Evolutionary conservation across 30 jellyfish, hydroid and myxozoan genomes (phyloP), one percentile per base, ranked within the genome.

Genomic region (Aurelia sp.): DNA sequence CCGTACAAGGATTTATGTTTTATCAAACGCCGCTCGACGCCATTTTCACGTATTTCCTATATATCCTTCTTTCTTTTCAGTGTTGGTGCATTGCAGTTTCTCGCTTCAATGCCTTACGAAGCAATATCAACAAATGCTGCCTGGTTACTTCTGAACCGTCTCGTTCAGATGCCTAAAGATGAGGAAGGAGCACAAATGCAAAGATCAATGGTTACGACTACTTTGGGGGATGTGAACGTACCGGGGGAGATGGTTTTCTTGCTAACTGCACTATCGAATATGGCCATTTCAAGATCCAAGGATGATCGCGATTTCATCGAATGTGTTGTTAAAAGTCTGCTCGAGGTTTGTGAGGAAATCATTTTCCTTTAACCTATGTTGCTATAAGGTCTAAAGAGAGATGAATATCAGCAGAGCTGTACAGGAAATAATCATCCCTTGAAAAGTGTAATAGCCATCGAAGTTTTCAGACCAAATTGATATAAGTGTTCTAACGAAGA

Each of bases 101-200:
- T 94, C 35, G 92, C 99, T 8, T 84, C 97, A 35, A 94, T 94
- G 99, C 99, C 99, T 9, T 94, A 70, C 80, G 97, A 85, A 13
- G 99, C 99, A 5, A 75, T 94, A 5, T 84, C 97, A n/a, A 63
- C 97, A 22, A 67, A 92, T 57, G 93, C 99, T 19, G 96, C 93
- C 57, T 84, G 96, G 95, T 58, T 79, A 18, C 63, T 94, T 58
- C 75, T 94, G 68, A 63, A 62, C 82, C 79, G 78, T 68, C 82
- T 89, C 38, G 47, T 87, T 18, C 69, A 55, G 1, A 52, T 88
- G 64, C 65, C 74, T 22, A 22, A 35, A 31, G 67, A 50, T 35
- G 61, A 64, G 44, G 38, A 62, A 47, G 62, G 19, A 8, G n/a
- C 11, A 17, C 86, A 47, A 72, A 16, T 12, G 44, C 77, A 58